Evolutionary conservation across 30 jellyfish, hydroid and myxozoan species (phyloP), one percentile per base, ranked within the genome.

Genomic region (Phacellophora camtschatica): DNA sequence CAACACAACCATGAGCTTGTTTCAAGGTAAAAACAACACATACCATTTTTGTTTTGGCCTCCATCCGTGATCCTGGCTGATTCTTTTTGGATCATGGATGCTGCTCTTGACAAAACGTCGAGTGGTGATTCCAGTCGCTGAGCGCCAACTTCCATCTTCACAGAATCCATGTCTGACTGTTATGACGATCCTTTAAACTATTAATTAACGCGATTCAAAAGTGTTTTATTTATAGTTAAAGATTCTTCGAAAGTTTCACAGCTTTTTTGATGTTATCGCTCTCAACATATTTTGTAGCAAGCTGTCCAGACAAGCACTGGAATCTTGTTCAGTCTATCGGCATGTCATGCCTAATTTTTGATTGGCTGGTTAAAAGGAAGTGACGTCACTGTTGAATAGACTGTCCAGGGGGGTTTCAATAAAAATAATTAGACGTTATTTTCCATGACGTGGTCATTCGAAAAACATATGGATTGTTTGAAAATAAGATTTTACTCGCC

Each of bases 21-120:
- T n/a, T n/a, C n/a, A n/a, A n/a, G n/a, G n/a, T 23, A 61, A 36
- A 56, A 20, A 36, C 74, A 9, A 29, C 27, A 28, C 66, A 20
- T 36, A 80, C 91, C 91, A 12, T 80, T 84, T 39, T 65, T 80
- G n/a, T 16, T 34, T 80, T 66, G 31, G 50, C 25, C 36, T 12
- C 29, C 88, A 4, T 46, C 82, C 50, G 35, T 69, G 20, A 66
- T 37, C 50, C 15, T 48, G 24, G 78, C 58, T 8, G 81, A 58
- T 74, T 92, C 96, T 58, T 85, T 80, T 55, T 85, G 96, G 70
- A 92, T 94, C 83, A 92, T 83, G 24, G 96, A 83, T 16, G 98
- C 98, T 36, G 98, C 98, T 67, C 96, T 41, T 43, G 98, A 92
- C 48, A 92, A 71, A 4, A 92, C 98, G 73, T 92, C 96, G 48